Evolutionary conservation across 37 sponge, comb jelly and placozoan species (phyloP), one percentile per base, ranked within the genome.

Genomic region (Ianthella basta): DNA sequence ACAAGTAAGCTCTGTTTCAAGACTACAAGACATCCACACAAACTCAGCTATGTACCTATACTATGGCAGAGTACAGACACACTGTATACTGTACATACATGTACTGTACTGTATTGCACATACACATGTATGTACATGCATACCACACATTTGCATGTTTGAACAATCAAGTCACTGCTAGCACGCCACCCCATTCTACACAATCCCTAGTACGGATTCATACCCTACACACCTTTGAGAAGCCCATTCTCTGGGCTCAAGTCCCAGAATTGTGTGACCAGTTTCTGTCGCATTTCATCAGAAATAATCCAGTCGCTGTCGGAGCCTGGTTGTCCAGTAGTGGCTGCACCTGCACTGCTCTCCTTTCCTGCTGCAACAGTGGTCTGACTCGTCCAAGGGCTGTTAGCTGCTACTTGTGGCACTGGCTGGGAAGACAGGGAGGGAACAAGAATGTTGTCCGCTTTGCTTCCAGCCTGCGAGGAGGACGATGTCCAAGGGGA

Each of bases 231-330:
- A 75, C 78, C 78, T 50, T 75, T 75, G 27, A 93, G 90, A 8
- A 83, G 55, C 13, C 93, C 93, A 23, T 61, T 14, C n/a, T 57
- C 77, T 23, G 93, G 87, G 0, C 81, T 32, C 78, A 93, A 63
- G 29, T 84, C 85, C 20, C 15, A 15, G 56, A 93, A 93, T 82
- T 93, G 93, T 24, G 55, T 59, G 0, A 24, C 14, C 60, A 88
- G 87, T 40, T 93, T 93, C 63, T 83, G 56, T 24, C 81, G 37
- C 55, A 93, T 73, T n/a, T 93, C 93, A 29, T 87, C 87, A 4
- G 90, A 84, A 0, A 93, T 30, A 50, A n/a, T 63, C 93, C 93
- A 93, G 14, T 93, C 91, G 21, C 53, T 24, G 21, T 24, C n/a
- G 0, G 78, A 19, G 20, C n/a, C 72, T 21, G 2, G 35, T 5